phyloP scores from a whole-genome alignment of 2,888 invertebrate species.

The Neoaliturus tenellus region DNA sequence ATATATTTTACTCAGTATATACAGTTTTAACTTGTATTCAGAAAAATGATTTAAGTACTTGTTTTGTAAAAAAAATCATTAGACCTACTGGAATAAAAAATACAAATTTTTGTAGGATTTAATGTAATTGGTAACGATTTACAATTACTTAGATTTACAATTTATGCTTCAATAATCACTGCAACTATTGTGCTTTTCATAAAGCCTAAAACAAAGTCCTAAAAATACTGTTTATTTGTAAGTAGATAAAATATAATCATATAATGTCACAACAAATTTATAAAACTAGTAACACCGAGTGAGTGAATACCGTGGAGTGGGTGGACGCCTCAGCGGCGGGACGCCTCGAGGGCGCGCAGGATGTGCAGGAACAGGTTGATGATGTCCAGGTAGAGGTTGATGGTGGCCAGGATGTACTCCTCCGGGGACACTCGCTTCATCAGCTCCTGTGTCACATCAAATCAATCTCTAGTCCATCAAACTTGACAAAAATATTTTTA shows the following conservation, averaged over 20 bases:
- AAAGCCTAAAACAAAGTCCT: neutral
- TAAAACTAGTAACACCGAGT: neutral
- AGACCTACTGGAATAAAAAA: too few species aligned
- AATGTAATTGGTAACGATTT: too few species aligned
- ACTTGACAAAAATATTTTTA: too few species aligned
- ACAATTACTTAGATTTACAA: too few species aligned
- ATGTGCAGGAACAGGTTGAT: constrained; percentile 90
- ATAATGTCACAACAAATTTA: neutral
- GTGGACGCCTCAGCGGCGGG: neutral
- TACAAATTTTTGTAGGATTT: too few species aligned
- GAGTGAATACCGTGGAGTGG: neutral
- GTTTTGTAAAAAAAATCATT: too few species aligned
- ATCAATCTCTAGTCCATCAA: too few species aligned
- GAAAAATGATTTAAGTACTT: too few species aligned
- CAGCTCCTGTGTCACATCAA: constrained; percentile 81
- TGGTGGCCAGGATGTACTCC: constrained; percentile 91
- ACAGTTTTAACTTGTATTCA: too few species aligned
- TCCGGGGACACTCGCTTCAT: constrained; percentile 89
- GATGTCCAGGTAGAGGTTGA: constrained; percentile 92
- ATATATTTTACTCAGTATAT: too few species aligned
- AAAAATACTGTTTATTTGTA: neutral
- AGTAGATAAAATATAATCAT: neutral
- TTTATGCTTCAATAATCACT: too few species aligned
- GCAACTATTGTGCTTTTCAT: neutral
- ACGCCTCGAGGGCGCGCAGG: constrained; percentile 79